phyloP scores from a whole-genome alignment of 2,797 vertebrate species.

The Orientallactaga sibirica region DNA sequence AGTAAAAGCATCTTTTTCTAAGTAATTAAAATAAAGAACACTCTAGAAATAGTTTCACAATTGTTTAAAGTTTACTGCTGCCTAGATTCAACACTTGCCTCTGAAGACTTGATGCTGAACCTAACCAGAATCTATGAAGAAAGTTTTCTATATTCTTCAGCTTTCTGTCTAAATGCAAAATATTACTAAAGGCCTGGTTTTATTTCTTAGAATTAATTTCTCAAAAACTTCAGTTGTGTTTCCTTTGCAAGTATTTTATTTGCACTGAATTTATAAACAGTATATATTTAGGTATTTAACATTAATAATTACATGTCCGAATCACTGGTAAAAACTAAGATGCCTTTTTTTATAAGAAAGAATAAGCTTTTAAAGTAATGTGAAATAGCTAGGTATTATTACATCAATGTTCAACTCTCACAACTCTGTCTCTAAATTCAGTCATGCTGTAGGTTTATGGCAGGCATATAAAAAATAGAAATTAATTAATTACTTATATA shows the following conservation, averaged over 20 bases:
- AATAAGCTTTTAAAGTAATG: conserved; percentile 45
- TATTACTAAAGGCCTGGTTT: background rate
- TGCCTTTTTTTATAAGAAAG: conserved; percentile 32
- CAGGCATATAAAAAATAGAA: conserved; percentile 32
- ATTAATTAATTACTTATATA: background rate
- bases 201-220: conserved; percentile 55
- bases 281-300: conserved; percentile 12
- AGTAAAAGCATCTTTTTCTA: conserved; percentile 60
- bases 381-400: background rate
- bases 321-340: conserved; percentile 54
- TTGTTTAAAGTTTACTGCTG: conserved; percentile 54
- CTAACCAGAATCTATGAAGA: conserved; percentile 28
- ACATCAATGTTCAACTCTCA: background rate
- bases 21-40: conserved; percentile 51
- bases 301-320: conserved; percentile 46
- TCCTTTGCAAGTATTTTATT: conserved; percentile 38
- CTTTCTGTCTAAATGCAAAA: conserved; percentile 42
- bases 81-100: background rate
- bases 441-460: background rate
- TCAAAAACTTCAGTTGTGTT: conserved; percentile 43
- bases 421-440: conserved; percentile 16
- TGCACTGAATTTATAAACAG: conserved; percentile 53
- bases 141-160: background rate
- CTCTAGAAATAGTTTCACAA: background rate
- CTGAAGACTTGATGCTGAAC: background rate